Conservation (phyloP, 2,113 vertebrate genomes). For the Spheniscus mendiculus region DNA sequence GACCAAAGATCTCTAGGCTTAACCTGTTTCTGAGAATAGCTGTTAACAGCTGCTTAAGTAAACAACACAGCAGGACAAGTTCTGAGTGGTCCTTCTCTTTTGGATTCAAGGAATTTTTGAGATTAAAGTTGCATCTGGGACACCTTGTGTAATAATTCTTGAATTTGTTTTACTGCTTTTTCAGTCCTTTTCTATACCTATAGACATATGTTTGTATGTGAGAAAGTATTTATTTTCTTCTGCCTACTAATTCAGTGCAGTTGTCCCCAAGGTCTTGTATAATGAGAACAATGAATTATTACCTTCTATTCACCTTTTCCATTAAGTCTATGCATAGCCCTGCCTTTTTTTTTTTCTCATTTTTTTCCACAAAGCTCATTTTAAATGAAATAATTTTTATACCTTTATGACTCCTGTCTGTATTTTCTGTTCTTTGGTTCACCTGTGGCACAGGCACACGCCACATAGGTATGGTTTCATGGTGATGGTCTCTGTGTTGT, state of each 20-base stretch:
- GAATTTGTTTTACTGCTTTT: not conserved
- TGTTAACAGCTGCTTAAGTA: not conserved
- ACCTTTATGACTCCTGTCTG: not conserved
- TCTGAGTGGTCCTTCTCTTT: not conserved
- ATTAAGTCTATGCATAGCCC: not conserved
- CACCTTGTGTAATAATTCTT: not conserved
- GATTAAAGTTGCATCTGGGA: not conserved
- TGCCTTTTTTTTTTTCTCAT: not conserved
- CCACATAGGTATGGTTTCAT: not conserved
- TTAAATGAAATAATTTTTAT: not conserved
- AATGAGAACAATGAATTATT: slow-evolving; percentile 40
- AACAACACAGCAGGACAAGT: not conserved
- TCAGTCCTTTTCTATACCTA: not conserved
- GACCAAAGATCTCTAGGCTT: not conserved
- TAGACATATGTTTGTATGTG: not conserved
- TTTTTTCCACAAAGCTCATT: not conserved
- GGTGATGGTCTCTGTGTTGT: not conserved
- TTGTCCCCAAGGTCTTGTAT: slow-evolving; percentile 25
- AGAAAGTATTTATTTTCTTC: slow-evolving; percentile 23
- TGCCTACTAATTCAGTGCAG: not conserved
- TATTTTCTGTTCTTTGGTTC: not conserved
- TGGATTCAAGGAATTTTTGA: not conserved
- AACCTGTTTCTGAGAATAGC: not conserved
- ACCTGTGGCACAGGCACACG: not conserved
- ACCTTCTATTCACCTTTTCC: slow-evolving; percentile 17